Evolutionary conservation across 2,888 invertebrate genomes (phyloP).

Genomic region (Drosophila falleni): DNA sequence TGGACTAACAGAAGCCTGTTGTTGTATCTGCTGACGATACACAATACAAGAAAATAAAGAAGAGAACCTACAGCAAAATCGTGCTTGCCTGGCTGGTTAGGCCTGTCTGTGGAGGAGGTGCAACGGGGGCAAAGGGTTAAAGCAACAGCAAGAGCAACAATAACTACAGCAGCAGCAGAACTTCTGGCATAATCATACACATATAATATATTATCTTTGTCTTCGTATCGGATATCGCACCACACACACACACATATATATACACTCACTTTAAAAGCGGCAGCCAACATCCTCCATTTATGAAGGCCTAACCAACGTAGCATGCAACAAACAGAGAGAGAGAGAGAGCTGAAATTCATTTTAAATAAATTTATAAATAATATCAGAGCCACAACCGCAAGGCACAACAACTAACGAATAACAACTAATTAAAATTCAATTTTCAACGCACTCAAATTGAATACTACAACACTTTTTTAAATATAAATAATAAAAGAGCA

Average conservation of each 20-base stretch:
- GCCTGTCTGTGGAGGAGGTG: conserved; percentile 85
- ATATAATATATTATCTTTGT: background rate
- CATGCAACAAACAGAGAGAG: conserved; percentile 10
- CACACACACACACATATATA: too few relatives aligned
- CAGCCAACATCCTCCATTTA: conserved; percentile 85
- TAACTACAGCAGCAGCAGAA: conserved; percentile 29
- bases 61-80: conserved; percentile 25
- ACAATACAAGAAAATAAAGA: conserved; percentile 31
- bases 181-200: conserved; percentile 10
- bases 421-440: conserved; percentile 18
- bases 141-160: conserved; percentile 32
- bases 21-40: conserved; percentile 59
- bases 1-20: conserved; percentile 68
- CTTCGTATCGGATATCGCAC: conserved; percentile 13
- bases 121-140: conserved; percentile 79
- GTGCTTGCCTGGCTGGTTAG: conserved; percentile 81
- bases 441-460: conserved; percentile 18
- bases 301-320: conserved; percentile 82
- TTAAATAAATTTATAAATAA: conserved; percentile 34
- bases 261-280: background rate
- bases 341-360: conserved; percentile 30
- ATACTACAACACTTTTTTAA: conserved; percentile 19
- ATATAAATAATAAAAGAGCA: conserved; percentile 61
- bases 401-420: conserved; percentile 14
- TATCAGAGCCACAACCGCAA: conserved; percentile 30